A percentile compares a stretch with the other conserved stretches of the same genome.
These are phyloP conservation scores for Fragum fragum DNA, from an alignment of 2,888 invertebrate species.

Conservation along the genomic window DNA sequence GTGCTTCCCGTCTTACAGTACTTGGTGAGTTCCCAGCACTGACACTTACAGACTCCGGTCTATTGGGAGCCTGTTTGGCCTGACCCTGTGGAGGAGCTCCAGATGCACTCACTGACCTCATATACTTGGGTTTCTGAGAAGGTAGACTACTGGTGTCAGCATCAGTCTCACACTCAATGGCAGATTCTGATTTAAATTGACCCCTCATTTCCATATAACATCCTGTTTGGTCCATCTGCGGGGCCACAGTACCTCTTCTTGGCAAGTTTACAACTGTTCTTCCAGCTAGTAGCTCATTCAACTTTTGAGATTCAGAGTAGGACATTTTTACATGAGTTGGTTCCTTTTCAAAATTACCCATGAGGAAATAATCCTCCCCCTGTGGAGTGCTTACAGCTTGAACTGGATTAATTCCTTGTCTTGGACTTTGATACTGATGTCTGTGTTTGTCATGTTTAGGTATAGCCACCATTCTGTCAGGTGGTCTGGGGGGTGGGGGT, in stretches of 20 bases:
- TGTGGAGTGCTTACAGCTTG: conserved; percentile 43
- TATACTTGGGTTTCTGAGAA: conserved; percentile 56
- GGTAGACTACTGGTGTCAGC: neutral
- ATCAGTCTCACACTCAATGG: neutral
- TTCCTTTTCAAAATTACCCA: conserved; percentile 68
- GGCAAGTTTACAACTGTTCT: conserved; percentile 64
- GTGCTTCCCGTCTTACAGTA: conserved; percentile 49
- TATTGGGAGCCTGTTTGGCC: conserved; percentile 5
- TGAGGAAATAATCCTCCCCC: conserved; percentile 68
- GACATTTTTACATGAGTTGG: conserved; percentile 53
- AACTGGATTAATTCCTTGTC: conserved; percentile 29
- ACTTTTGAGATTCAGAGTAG: conserved; percentile 60
- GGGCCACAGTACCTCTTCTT: conserved; percentile 47
- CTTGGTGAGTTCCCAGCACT: conserved; percentile 67
- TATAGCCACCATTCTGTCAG: conserved; percentile 36
- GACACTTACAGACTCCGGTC: conserved; percentile 48
- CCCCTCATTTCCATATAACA: conserved; percentile 79
- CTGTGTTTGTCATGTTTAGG: conserved; percentile 38
- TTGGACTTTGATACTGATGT: conserved; percentile 47
- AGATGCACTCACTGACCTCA: conserved; percentile 71
- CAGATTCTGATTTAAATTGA: conserved; percentile 35
- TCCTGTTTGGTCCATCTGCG: conserved; percentile 38
- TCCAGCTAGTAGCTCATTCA: conserved; percentile 61
- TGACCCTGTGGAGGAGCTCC: conserved; percentile 37
- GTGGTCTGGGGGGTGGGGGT: conserved; percentile 61